Percentiles rank a stretch among this genome's conserved stretches.
phyloP scores from a whole-genome alignment of 2,888 invertebrate species.

The Sesia apiformis region DNA sequence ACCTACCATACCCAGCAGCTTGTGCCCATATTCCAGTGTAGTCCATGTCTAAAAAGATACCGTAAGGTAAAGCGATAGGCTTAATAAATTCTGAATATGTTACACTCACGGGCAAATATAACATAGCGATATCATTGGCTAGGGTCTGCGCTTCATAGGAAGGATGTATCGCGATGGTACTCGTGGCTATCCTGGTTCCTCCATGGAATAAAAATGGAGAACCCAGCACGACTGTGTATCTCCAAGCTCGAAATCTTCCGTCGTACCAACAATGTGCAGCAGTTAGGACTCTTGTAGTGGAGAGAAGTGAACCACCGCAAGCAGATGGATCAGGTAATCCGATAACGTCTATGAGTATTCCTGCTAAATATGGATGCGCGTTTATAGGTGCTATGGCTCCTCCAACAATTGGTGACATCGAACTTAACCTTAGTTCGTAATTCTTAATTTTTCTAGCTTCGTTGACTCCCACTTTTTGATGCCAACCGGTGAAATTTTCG shows the following conservation, averaged over 20 bases:
- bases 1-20: constrained; percentile 49
- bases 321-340: constrained; percentile 34
- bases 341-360: constrained; percentile 39
- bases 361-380: constrained; percentile 47
- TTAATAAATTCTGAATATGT: constrained; percentile 27
- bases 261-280: constrained; percentile 59
- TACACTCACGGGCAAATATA: constrained; percentile 31
- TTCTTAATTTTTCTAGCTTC: constrained; percentile 33
- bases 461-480: constrained; percentile 36
- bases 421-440: constrained; percentile 18
- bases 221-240: constrained; percentile 45
- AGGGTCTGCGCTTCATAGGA: constrained; percentile 33
- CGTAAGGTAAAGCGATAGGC: constrained; percentile 34
- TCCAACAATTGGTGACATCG: constrained; percentile 35
- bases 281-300: constrained; percentile 36
- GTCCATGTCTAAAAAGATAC: constrained; percentile 22
- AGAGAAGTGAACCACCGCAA: constrained; percentile 47
- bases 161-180: constrained; percentile 33
- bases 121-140: constrained; percentile 50
- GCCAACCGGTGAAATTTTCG: constrained; percentile 26
- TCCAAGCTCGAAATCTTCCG: constrained; percentile 37
- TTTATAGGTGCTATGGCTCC: constrained; percentile 36
- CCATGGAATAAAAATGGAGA: constrained; percentile 44
- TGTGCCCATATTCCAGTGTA: constrained; percentile 27
- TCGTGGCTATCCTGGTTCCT: constrained; percentile 31